These are phyloP conservation scores for Hydriomena furcata DNA, from an alignment of 2,888 invertebrate species.

Conservation along the genomic window DNA sequence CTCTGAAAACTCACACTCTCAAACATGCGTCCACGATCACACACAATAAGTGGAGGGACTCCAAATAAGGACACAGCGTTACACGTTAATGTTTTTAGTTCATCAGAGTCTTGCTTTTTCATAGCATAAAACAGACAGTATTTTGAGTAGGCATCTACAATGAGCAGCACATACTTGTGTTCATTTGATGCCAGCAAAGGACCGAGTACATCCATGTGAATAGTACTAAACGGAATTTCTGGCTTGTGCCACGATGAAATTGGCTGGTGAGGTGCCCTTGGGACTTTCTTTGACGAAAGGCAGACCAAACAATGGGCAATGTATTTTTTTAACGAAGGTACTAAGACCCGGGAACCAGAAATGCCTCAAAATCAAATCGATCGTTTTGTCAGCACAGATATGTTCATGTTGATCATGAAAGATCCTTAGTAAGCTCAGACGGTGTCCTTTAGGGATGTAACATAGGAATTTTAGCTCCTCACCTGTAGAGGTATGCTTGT, in stretches of 20 bases:
- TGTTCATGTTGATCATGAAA: background rate
- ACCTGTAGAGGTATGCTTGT: background rate
- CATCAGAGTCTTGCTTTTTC: background rate
- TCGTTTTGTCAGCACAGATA: background rate
- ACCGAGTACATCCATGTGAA: background rate
- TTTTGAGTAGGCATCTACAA: background rate
- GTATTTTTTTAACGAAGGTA: background rate
- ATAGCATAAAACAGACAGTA: background rate
- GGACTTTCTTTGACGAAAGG: background rate
- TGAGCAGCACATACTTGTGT: background rate
- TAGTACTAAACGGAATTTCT: background rate
- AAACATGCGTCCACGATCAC: background rate
- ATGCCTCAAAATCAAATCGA: background rate
- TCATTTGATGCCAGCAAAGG: background rate
- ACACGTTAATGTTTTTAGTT: background rate
- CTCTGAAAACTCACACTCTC: background rate
- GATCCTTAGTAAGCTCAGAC: background rate
- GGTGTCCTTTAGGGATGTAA: background rate
- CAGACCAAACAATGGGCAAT: background rate
- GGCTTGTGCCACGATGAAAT: background rate
- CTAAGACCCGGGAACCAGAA: background rate
- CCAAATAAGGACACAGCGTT: background rate
- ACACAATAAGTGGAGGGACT: background rate
- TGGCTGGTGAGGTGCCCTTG: background rate
- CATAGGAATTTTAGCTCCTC: background rate